A percentile compares a stretch with the other conserved stretches of the same genome.
These are phyloP conservation scores for Harpalus rubripes DNA, from an alignment of 2,888 invertebrate species.

Conservation along the genomic window DNA sequence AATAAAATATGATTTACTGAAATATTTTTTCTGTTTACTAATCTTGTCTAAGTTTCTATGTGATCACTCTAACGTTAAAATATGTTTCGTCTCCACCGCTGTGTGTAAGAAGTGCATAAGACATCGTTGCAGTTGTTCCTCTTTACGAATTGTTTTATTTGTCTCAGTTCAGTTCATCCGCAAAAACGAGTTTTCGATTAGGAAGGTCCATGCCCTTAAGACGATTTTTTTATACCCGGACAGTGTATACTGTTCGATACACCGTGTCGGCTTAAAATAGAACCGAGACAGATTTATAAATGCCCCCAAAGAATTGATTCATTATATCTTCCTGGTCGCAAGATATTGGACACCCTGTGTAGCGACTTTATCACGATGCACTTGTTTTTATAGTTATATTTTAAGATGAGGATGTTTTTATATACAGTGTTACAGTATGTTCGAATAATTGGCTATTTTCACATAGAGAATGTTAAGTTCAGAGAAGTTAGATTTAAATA, in stretches of 20 bases:
- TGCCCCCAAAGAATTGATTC: slow-evolving; percentile 8
- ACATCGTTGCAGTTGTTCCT: slow-evolving; percentile 43
- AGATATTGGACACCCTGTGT: slow-evolving; percentile 4
- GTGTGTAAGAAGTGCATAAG: slow-evolving; percentile 46
- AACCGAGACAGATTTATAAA: slow-evolving; percentile 37
- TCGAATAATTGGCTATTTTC: too few relatives aligned
- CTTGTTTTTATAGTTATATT: background rate
- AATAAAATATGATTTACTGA: too few relatives aligned
- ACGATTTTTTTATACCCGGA: slow-evolving; percentile 26
- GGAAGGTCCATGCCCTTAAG: slow-evolving; percentile 63
- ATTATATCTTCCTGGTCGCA: slow-evolving; percentile 36
- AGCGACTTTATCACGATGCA: background rate
- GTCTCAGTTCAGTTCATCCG: slow-evolving; percentile 58
- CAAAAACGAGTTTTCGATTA: slow-evolving; percentile 67
- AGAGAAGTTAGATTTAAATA: too few relatives aligned
- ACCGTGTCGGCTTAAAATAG: slow-evolving; percentile 38
- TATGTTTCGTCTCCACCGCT: background rate
- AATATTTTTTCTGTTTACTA: background rate
- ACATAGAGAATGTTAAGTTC: too few relatives aligned
- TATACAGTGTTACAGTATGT: background rate
- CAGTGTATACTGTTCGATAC: slow-evolving; percentile 47
- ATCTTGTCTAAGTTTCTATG: background rate
- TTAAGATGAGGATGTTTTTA: background rate
- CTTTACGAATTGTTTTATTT: slow-evolving; percentile 54
- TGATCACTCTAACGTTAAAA: background rate